phyloP scores from a whole-genome alignment of 2,888 invertebrate species.

The Temnothorax ravouxi region DNA sequence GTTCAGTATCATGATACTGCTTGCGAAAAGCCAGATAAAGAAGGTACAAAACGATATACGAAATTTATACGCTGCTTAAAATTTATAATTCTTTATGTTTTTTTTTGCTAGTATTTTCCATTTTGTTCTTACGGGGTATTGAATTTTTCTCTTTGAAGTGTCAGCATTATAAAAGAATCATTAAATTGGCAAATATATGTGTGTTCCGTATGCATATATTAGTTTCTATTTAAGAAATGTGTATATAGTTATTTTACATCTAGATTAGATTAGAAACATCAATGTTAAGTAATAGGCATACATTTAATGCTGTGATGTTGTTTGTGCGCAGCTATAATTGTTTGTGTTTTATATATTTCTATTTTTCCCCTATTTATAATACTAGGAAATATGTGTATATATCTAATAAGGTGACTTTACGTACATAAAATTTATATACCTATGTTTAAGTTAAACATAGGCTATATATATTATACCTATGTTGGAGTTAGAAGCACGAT shows the following conservation, averaged over 20 bases:
- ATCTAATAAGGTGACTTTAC: slow-evolving; percentile 1
- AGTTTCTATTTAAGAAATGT: slow-evolving; percentile 10
- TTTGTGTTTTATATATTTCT: slow-evolving; percentile 29
- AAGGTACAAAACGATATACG: slow-evolving; percentile 75
- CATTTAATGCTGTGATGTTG: slow-evolving; percentile 23
- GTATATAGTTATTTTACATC: slow-evolving; percentile 20
- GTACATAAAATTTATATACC: background rate
- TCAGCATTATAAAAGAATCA: slow-evolving; percentile 18
- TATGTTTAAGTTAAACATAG: background rate
- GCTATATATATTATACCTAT: background rate
- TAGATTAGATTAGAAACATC: slow-evolving; percentile 46
- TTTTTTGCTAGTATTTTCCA: slow-evolving; percentile 67
- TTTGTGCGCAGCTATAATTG: slow-evolving; percentile 34
- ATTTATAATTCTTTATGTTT: slow-evolving; percentile 65
- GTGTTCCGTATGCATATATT: slow-evolving; percentile 6
- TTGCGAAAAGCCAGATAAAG: slow-evolving; percentile 71
- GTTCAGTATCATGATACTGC: slow-evolving; percentile 78
- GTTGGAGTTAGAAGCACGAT: background rate
- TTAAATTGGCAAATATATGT: background rate
- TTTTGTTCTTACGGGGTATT: slow-evolving; percentile 62
- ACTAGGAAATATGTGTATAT: slow-evolving; percentile 9
- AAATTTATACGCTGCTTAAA: slow-evolving; percentile 70
- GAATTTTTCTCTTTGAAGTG: slow-evolving; percentile 36
- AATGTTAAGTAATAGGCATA: slow-evolving; percentile 17
- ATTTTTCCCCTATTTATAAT: slow-evolving; percentile 6